Percentiles rank a stretch among this genome's conserved stretches.
Conservation (phyloP, 2,797 vertebrate genomes). For the Brachyalestes nurse region DNA sequence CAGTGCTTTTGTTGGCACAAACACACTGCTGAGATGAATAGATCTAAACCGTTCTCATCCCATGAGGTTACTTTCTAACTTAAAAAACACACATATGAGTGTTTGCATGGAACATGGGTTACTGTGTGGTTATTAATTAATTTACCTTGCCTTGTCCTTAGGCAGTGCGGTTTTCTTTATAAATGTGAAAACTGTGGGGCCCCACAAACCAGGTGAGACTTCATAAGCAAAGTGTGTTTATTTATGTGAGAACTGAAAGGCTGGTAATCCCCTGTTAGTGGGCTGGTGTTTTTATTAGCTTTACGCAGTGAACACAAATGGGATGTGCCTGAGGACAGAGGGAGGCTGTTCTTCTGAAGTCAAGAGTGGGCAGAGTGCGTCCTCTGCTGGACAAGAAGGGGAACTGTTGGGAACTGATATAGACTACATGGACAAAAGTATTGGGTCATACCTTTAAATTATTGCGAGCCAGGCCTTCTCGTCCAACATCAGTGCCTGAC, state of each 20-base stretch:
- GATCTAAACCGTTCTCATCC: too few relatives aligned
- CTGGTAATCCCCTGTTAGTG: conserved; percentile 24
- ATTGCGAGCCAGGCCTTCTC: too few relatives aligned
- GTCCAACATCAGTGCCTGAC: too few relatives aligned
- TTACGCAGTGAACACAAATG: conserved; percentile 65
- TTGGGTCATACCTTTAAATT: too few relatives aligned
- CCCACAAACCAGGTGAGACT: conserved; percentile 86
- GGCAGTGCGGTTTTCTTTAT: conserved; percentile 91
- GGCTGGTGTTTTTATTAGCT: conserved; percentile 61
- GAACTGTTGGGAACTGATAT: conserved; percentile 30
- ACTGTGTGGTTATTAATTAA: conserved; percentile 27
- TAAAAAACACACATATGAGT: neutral
- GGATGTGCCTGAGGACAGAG: conserved; percentile 67
- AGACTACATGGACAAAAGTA: too few relatives aligned
- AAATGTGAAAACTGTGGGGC: conserved; percentile 91
- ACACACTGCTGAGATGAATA: too few relatives aligned
- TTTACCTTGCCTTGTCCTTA: conserved; percentile 68
- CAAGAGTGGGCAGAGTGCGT: conserved; percentile 56
- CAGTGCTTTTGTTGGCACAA: too few relatives aligned
- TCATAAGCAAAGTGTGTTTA: conserved; percentile 20
- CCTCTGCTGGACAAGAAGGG: conserved; percentile 72
- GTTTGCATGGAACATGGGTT: neutral
- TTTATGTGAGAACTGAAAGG: conserved; percentile 44
- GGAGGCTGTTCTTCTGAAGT: conserved; percentile 48
- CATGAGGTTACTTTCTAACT: neutral